Base-by-base conservation (phyloP, 2,888 invertebrate species). In the Mesorhabditis spiculigera region DNA sequence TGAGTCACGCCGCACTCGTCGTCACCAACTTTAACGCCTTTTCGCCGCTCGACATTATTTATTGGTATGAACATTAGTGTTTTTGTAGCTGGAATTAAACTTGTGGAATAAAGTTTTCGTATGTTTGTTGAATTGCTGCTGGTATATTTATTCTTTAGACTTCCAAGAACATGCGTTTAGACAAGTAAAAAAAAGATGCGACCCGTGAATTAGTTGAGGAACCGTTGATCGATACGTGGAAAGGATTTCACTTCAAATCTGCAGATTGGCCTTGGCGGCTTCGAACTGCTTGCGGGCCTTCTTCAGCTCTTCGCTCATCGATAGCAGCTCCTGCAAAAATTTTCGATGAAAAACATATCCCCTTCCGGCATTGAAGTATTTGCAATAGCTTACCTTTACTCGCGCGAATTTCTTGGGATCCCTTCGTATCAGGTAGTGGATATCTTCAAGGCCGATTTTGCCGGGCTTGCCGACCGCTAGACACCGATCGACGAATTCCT, bases 271-370 rank as follows among this genome's bases (percentile, higher is more conserved):
- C 66, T 78, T 78, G n/a, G 75, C 77, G 28, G 95, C 97, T 89
- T 98, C 98, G 88, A 98, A 99, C 74, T 97, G 97, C 89, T 98
- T 98, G 81, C 98, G 90, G 13, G 98, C 98, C 88, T 95, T 93
- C 88, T 97, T 95, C 66, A 98, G 89, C 88, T 98, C 97, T 88
- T 99, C 98, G 88, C 96, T 98, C 96, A 98, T 85, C 82, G 82
- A 81, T 10, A 86, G 75, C 5, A 85, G 77, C 63, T 85, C 85
- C 78, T 77, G 67, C 61, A 69, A 63, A 44, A 62, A 45, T 13
- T 96, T 63, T 93, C 93, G 0, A 97, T 28, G 4, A 65, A 43
- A 4, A 65, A 3, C 28, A 28, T 28, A 28, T 28, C 28, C 3
- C 3, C 28, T 28, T 28, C 28, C 28, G 28, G 28, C 28, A 28